Percentiles rank a stretch among this genome's conserved stretches.
Evolutionary conservation across 30 jellyfish, hydroid and myxozoan species (phyloP).

Genomic region (Pelagia noctiluca): DNA sequence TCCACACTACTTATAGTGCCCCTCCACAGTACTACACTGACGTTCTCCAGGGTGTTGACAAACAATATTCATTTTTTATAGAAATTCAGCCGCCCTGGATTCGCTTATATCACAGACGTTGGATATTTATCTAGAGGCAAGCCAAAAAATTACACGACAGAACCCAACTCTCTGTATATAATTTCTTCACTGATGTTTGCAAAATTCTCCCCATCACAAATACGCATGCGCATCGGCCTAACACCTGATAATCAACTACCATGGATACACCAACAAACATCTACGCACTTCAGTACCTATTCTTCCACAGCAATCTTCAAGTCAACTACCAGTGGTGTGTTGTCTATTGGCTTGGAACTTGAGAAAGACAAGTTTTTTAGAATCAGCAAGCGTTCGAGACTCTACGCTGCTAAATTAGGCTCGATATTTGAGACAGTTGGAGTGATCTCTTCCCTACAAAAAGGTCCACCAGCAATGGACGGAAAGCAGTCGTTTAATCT

Average conservation of each 20-base stretch:
- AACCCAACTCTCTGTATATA: background rate
- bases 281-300: constrained; percentile 13
- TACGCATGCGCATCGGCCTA: background rate
- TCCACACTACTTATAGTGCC: no score
- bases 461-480: background rate
- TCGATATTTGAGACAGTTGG: background rate
- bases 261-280: constrained; percentile 9
- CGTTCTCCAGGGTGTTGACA: no score
- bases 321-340: background rate
- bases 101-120: background rate
- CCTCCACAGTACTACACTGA: no score
- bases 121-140: background rate
- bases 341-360: background rate
- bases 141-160: background rate
- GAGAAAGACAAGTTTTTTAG: background rate
- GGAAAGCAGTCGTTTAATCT: background rate
- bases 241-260: background rate
- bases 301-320: constrained; percentile 28
- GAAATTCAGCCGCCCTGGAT: background rate
- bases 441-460: constrained; percentile 9
- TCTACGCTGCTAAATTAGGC: constrained; percentile 20
- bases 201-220: background rate
- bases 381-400: constrained; percentile 20
- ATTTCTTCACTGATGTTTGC: constrained; percentile 24
- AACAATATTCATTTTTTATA: background rate